These are phyloP conservation scores for Ecliptopera silaceata DNA, from an alignment of 2,888 invertebrate species.

Conservation along the genomic window DNA sequence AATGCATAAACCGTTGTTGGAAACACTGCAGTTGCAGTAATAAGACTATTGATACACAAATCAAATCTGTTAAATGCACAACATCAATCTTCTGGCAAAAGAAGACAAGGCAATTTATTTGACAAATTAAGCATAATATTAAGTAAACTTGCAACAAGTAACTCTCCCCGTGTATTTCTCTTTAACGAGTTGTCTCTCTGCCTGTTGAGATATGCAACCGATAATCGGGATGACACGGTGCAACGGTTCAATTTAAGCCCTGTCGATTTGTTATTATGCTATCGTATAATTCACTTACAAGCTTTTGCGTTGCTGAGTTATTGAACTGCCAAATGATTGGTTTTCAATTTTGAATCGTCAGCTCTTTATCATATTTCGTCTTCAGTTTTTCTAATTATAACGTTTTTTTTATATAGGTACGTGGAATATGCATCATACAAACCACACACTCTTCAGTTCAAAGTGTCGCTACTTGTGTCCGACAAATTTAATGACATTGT, in stretches of 20 bases:
- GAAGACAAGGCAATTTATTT: too few species aligned
- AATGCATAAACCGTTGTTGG: too few species aligned
- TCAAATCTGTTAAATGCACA: too few species aligned
- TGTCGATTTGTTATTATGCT: constrained; percentile 61
- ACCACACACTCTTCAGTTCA: too few species aligned
- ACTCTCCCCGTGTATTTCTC: constrained; percentile 54
- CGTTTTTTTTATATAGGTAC: background rate
- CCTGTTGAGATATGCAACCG: constrained; percentile 67
- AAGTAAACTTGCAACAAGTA: constrained; percentile 37
- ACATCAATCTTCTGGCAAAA: too few species aligned
- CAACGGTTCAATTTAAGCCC: constrained; percentile 76
- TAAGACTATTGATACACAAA: too few species aligned
- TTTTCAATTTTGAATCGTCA: constrained; percentile 16
- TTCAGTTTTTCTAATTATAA: background rate
- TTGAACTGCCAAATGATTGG: constrained; percentile 26
- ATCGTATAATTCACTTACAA: constrained; percentile 22
- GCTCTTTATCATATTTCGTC: background rate
- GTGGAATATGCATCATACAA: too few species aligned
- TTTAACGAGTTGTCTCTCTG: constrained; percentile 68
- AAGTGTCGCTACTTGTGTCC: too few species aligned
- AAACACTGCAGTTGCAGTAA: too few species aligned
- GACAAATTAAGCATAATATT: too few species aligned
- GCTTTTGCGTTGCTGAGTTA: constrained; percentile 23
- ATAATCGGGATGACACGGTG: constrained; percentile 66
- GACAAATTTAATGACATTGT: constrained; percentile 35